Evolutionary conservation across 2,113 vertebrate species (phyloP).

Genomic region (Trichechus manatus): DNA sequence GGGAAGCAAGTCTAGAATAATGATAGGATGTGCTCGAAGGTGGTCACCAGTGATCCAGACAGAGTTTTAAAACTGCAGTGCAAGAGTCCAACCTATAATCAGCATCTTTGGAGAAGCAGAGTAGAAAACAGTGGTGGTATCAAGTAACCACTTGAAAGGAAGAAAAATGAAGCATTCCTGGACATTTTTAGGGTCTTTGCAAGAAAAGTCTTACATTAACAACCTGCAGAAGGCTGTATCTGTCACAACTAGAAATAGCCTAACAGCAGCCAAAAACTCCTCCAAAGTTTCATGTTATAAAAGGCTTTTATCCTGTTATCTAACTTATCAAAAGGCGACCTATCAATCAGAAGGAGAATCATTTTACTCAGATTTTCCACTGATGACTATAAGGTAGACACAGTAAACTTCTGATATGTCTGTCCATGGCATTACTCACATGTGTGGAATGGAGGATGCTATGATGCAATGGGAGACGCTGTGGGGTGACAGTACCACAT

Average conservation of each 20-base stretch:
- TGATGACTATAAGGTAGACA: not conserved
- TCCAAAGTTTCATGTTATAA: not conserved
- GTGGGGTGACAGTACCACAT: not conserved
- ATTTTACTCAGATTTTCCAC: not conserved
- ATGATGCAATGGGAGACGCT: not conserved
- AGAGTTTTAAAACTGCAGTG: not conserved
- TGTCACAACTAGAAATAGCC: not conserved
- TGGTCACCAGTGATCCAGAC: not conserved
- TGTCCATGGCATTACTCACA: not conserved
- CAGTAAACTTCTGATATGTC: not conserved
- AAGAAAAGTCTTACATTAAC: not conserved
- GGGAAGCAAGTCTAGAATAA: not conserved
- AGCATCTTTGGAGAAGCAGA: not conserved
- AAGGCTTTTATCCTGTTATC: not conserved
- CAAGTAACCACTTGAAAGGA: not conserved
- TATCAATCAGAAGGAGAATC: not conserved
- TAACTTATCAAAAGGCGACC: slow-evolving; percentile 9
- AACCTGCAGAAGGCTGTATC: not conserved
- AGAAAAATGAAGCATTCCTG: not conserved
- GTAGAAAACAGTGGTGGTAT: not conserved
- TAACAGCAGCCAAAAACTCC: not conserved
- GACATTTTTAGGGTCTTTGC: not conserved
- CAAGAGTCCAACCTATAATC: not conserved
- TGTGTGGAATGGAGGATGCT: not conserved
- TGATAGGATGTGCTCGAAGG: not conserved